Percentiles rank a stretch among this genome's conserved stretches.
Conservation (phyloP, 2,888 invertebrate species). For the Yponomeuta plumbellus region DNA sequence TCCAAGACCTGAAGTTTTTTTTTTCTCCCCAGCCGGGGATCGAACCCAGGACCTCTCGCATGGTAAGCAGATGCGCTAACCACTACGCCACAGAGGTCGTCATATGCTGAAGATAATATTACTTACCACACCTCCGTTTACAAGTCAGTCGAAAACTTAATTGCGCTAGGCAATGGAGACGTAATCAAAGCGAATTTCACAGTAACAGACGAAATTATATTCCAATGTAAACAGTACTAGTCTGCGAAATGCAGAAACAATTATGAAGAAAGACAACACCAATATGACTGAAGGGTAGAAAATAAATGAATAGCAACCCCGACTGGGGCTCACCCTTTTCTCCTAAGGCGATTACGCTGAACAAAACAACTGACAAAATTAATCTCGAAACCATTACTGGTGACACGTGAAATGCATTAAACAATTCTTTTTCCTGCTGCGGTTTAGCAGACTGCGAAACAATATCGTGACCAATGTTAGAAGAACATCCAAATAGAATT, state of each 20-base stretch:
- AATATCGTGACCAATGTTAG: neutral
- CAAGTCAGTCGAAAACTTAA: neutral
- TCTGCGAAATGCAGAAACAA: neutral
- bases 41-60: too few species aligned
- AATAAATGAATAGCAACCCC: constrained; percentile 4
- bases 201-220: neutral
- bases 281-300: constrained; percentile 9
- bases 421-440: constrained; percentile 16
- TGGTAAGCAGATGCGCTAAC: too few species aligned
- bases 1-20: too few species aligned
- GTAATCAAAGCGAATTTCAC: neutral
- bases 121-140: too few species aligned
- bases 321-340: constrained; percentile 4
- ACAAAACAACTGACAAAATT: constrained; percentile 45
- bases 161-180: neutral
- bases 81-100: too few species aligned
- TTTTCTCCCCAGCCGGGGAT: too few species aligned
- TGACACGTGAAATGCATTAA: constrained; percentile 46
- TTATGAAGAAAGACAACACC: constrained; percentile 3
- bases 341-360: constrained; percentile 26
- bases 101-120: too few species aligned
- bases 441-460: neutral
- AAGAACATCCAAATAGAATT: too few species aligned
- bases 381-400: constrained; percentile 45
- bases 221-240: neutral